A percentile compares a stretch with the other conserved stretches of the same genome.
Evolutionary conservation across 2,113 vertebrate species (phyloP).

Genomic region (Syrmaticus mikado): DNA sequence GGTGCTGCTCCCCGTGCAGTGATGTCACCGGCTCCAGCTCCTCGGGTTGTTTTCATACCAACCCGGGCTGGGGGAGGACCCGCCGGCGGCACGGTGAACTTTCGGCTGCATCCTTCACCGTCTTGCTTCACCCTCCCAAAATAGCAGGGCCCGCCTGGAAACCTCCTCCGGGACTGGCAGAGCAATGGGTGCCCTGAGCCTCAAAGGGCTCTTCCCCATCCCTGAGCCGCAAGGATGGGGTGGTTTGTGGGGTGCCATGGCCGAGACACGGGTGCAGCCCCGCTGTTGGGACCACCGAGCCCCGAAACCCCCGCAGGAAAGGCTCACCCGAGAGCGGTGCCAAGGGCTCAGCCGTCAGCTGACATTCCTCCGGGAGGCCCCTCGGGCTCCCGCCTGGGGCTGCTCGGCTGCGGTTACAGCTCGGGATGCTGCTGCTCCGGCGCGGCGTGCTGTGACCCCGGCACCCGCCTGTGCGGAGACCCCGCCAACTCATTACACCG

Average conservation of each 20-base stretch:
- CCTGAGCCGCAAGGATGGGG: background rate
- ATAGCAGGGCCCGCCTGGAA: constrained; percentile 25
- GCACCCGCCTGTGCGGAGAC: background rate
- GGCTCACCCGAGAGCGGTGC: background rate
- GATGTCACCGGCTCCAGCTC: background rate
- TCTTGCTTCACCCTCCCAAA: constrained; percentile 57
- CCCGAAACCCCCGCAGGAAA: rapidly evolving
- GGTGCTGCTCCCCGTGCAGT: background rate
- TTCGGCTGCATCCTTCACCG: constrained; percentile 41
- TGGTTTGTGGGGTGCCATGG: background rate
- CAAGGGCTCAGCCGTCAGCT: constrained; percentile 54
- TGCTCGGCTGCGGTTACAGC: background rate
- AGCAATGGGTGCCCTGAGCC: background rate
- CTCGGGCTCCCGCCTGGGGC: background rate
- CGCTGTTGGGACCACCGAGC: rapidly evolving
- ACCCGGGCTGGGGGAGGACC: background rate
- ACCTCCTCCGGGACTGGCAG: background rate
- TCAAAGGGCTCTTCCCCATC: background rate
- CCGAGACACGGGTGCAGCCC: background rate
- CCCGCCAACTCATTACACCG: background rate
- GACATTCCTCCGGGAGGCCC: constrained; percentile 68
- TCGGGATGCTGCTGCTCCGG: background rate
- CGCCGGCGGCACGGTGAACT: constrained; percentile 7
- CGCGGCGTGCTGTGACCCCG: rapidly evolving
- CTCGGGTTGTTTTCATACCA: background rate